Percentiles rank a stretch among this genome's conserved stretches.
Conservation (phyloP, 2,797 vertebrate species). For the Natrix natrix region DNA sequence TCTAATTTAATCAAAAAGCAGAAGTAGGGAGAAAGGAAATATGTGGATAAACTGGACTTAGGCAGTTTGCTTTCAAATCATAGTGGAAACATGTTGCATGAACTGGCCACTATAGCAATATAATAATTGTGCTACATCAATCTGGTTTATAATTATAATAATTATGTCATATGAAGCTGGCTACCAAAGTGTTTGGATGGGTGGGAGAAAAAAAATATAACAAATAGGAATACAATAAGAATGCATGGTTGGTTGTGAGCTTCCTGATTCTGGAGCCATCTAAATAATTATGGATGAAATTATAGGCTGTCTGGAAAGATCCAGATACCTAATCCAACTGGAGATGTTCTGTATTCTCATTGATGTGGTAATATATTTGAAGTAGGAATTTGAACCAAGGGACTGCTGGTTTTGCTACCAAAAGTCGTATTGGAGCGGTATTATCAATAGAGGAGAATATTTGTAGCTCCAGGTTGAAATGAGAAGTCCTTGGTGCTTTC, state of each 20-base stretch:
- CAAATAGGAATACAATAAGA: background rate
- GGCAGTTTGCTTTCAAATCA: background rate
- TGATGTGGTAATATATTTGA: too few relatives aligned
- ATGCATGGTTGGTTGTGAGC: background rate
- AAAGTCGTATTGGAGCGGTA: fast-evolving
- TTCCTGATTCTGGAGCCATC: background rate
- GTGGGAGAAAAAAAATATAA: background rate
- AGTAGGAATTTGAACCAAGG: fast-evolving
- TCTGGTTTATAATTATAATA: background rate
- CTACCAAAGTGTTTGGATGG: background rate
- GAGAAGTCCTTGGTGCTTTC: background rate
- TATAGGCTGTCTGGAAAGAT: background rate
- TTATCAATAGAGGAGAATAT: background rate
- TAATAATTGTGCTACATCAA: background rate
- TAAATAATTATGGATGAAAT: background rate
- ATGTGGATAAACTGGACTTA: background rate
- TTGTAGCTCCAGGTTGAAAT: background rate
- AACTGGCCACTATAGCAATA: background rate
- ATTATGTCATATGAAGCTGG: background rate
- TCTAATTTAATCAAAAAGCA: background rate
- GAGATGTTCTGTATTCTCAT: too few relatives aligned
- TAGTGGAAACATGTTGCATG: background rate
- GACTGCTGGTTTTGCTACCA: background rate
- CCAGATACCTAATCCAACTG: background rate
- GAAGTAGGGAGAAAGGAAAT: background rate